Evolutionary conservation across 2,113 vertebrate genomes (phyloP), one percentile per base, ranked within the genome.

Genomic region (Phylloscopus trochilus): DNA sequence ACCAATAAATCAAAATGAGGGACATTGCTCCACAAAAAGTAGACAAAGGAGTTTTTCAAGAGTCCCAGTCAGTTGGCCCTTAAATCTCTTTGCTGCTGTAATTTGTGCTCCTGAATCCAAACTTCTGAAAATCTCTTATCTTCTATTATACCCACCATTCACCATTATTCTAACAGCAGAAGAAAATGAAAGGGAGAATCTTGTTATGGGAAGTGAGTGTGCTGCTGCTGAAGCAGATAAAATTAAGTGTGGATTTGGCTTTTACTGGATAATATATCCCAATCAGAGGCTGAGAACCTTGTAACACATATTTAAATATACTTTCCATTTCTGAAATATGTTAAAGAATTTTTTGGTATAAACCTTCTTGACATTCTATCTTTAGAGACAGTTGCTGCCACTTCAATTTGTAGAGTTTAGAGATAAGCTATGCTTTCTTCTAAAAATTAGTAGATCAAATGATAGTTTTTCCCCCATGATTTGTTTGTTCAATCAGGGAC

Each of bases 401-500:
- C 28, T 93, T 90, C 41, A 37, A 4, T 26, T 58, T 74, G 21
- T 85, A 56, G 56, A 76, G 44, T 28, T 69, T 52, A 78, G 33
- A 33, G 59, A 1, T 27, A 53, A 75, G 11, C 41, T 68, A 59
- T 28, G 10, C 46, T 26, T 89, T 87, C 14, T 18, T 20, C 41
- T 84, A 43, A 78, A 69, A 83, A 16, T 8, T 21, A 7, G n/a
- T 88, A 47, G 33, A 67, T 68, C 64, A 44, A 27, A 35, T 33
- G 1, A 8, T 35, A 20, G 18, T 58, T 64, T 33, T 15, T 3
- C 4, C 2, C 5, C 19, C 10, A 5, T 43, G 2, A 24, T 47
- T 69, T 49, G 2, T 28, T 74, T 62, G 9, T 70, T 90, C 30
- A 63, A 21, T 49, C 33, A 47, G 18, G 33, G 63, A 46, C 64